Base-by-base conservation (phyloP, 2,888 invertebrate genomes). In the Drosophila falleni region DNA sequence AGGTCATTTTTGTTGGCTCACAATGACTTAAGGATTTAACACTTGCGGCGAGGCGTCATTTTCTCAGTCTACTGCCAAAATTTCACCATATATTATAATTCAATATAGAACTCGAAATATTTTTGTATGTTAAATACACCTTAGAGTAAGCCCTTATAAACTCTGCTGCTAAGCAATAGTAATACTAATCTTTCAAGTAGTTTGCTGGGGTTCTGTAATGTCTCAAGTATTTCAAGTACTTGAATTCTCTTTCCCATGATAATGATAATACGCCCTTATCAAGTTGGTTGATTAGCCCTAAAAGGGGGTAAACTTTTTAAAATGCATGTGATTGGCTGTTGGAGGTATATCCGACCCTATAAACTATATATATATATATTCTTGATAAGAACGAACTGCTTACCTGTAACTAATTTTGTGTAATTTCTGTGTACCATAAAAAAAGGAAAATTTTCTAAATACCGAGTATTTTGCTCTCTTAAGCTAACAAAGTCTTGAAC, bases 161-260 rank as follows among this genome's bases (percentile, higher is more conserved):
- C 3, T 41, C 26, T 13, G 37, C 5, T 56, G 44, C 33, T n/a
- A 47, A 53, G 35, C 19, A 50, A 39, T 19, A 15, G 8, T n/a
- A 35, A 23, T 41, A 31, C 31, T 64, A 55, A 79, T 79, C 71
- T 64, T 26, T 74, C 31, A 53, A 75, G 55, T 71, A 49, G 53
- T 54, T 58, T 50, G 60, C 41, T 68, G 46, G 46, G 39, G 39
- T 47, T 70, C 35, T 56, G 39, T 19, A 16, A 35, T 49, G 8
- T 59, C 31, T 26, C 19, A 41, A 54, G 11, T 37, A 23, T 23
- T 15, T 19, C 23, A 49, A n/a, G n/a, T n/a, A 33, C 16, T 49
- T 33, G 16, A 31, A 31, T 49, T 16, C 15, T 31, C 41, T 41
- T 13, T 13, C 31, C 9, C 13, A 15, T 8, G 9, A 26, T 56